A percentile compares a stretch with the other conserved stretches of the same genome.
Evolutionary conservation across 2,888 invertebrate species (phyloP).

Genomic region (Chironomus riparius): DNA sequence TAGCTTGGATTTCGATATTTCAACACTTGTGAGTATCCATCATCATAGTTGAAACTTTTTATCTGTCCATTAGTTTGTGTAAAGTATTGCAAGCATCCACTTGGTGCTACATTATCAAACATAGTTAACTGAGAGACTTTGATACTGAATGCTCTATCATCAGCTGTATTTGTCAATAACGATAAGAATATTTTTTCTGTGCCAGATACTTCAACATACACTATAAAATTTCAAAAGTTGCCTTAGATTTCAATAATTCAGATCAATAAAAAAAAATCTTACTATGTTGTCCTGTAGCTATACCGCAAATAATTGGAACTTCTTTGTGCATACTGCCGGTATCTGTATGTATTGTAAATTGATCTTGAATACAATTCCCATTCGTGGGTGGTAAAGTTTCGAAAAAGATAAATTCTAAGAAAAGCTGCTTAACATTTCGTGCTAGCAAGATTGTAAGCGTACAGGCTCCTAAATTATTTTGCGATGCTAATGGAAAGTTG

Average conservation of each 20-base stretch:
- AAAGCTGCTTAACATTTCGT: conserved; percentile 54
- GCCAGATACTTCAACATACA: conserved; percentile 61
- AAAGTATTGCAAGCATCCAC: conserved; percentile 58
- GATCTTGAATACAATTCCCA: conserved; percentile 60
- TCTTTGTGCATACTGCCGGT: conserved; percentile 50
- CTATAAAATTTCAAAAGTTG: conserved; percentile 41
- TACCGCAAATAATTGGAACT: conserved; percentile 65
- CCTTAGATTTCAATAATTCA: neutral
- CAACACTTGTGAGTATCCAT: conserved; percentile 48
- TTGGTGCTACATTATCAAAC: conserved; percentile 43
- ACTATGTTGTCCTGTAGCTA: conserved; percentile 69
- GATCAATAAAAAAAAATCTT: conserved; percentile 32
- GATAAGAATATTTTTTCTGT: conserved; percentile 53
- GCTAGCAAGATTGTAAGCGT: conserved; percentile 51
- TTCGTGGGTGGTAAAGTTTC: conserved; percentile 44
- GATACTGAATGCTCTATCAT: conserved; percentile 53
- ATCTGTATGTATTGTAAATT: conserved; percentile 61
- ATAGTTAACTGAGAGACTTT: conserved; percentile 48
- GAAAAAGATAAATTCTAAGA: conserved; percentile 59
- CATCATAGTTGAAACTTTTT: conserved; percentile 64
- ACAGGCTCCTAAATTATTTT: conserved; percentile 43
- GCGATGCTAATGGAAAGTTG: conserved; percentile 50
- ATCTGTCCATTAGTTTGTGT: conserved; percentile 50
- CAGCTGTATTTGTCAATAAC: conserved; percentile 50
- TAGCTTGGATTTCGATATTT: conserved; percentile 51